Evolutionary conservation across 2,797 vertebrate genomes (phyloP).

Genomic region (Amniataba percoides): DNA sequence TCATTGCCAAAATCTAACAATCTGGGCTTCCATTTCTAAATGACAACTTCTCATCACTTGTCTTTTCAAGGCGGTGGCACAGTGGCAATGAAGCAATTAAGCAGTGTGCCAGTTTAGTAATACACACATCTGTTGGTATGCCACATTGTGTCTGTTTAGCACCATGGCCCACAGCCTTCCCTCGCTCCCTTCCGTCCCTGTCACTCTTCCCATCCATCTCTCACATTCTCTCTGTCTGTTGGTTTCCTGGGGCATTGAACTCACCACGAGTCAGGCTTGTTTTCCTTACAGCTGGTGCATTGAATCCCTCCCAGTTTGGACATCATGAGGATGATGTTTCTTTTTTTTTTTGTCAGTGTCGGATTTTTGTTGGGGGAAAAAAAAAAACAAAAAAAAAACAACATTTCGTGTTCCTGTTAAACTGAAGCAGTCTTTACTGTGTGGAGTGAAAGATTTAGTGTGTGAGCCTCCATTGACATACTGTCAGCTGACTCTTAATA

Average conservation of each 20-base stretch:
- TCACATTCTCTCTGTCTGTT: constrained; percentile 1
- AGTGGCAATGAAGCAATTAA: constrained; percentile 1
- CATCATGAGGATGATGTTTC: neutral
- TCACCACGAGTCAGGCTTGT: constrained; percentile 12
- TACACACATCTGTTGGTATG: constrained; percentile 23
- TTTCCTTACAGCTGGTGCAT: constrained; percentile 18
- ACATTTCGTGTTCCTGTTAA: neutral
- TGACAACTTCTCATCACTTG: constrained; percentile 7
- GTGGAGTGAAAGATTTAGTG: neutral
- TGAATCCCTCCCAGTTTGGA: constrained; percentile 20
- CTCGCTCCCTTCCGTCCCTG: constrained; percentile 9
- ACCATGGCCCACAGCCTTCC: constrained; percentile 17
- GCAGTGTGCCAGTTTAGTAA: constrained; percentile 12
- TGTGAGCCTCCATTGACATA: neutral
- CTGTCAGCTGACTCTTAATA: constrained; percentile 19
- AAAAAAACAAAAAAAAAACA: neutral
- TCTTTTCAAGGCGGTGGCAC: neutral
- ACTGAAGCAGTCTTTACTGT: neutral
- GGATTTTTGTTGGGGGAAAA: neutral
- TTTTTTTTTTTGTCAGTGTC: neutral
- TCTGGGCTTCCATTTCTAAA: neutral
- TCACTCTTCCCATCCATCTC: constrained; percentile 22
- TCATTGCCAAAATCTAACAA: neutral
- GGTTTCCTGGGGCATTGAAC: constrained; percentile 29
- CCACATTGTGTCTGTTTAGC: constrained; percentile 50